Evolutionary conservation across 2,797 vertebrate genomes (phyloP), one percentile per base, ranked within the genome.

Genomic region (Myotis findleyi): DNA sequence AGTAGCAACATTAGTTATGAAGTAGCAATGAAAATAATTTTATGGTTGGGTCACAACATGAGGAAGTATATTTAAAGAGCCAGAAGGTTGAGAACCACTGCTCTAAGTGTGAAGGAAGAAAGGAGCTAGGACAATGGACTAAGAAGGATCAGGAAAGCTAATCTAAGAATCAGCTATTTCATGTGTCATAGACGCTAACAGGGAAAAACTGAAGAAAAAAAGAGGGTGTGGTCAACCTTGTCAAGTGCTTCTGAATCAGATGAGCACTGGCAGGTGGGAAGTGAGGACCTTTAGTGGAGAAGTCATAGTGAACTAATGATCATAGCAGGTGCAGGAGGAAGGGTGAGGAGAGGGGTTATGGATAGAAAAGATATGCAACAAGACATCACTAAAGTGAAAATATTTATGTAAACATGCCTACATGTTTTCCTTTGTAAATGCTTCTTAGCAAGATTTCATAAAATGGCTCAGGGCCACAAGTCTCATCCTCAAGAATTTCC

Each of bases 261-360:
- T 23, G 36, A 66, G 0, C 30, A 3, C 36, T n/a, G 49, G 8
- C 4, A 36, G 16, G 27, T 47, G 13, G 13, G 20, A 20, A 13
- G 2, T 12, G 6, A 20, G 82, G 38, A 77, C n/a, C 2, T 55
- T 79, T 38, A 79, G 7, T 10, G 20, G 10, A 21, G 41, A 76
- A 38, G 5, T 33, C 44, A 2, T 8, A 57, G 18, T 51, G 3
- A 38, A 57, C 17, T 16, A 47, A 33, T n/a, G 7, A 3, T 12
- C 33, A 47, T 0, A 7, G 2, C 49, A 14, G 1, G 7, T 33
- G 3, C 1, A 57, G 2, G 2, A 11, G 6, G 25, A 23, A 0
- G 2, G 12, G 6, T 30, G 16, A 6, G 11, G 1, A 55, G 47
- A 14, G 7, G 21, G 6, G 0, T n/a, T 55, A 2, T 20, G 17